phyloP scores from a whole-genome alignment of 2,797 vertebrate species.

The Atherinosoma microstoma region DNA sequence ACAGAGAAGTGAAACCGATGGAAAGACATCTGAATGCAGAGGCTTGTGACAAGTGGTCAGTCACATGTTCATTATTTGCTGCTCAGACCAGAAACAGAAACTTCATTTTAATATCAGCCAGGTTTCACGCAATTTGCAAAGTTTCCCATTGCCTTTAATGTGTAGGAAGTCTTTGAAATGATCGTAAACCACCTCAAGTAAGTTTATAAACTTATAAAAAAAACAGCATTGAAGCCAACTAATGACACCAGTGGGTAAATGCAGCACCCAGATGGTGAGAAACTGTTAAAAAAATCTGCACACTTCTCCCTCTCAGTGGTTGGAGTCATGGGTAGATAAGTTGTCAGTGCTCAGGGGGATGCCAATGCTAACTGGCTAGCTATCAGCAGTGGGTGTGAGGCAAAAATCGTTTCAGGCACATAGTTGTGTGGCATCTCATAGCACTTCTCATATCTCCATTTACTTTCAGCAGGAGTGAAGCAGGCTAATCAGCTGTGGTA shows the following conservation, averaged over 20 bases:
- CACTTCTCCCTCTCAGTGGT: not conserved
- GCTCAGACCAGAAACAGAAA: not conserved
- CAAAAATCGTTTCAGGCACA: not conserved
- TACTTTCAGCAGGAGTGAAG: not conserved
- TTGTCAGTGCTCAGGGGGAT: not conserved
- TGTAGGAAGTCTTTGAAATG: not conserved
- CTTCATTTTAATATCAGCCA: not conserved
- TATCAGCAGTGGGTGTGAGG: not conserved
- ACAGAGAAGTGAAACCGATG: not conserved
- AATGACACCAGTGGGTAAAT: not conserved
- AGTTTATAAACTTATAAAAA: too few species aligned
- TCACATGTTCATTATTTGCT: not conserved
- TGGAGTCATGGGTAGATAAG: not conserved
- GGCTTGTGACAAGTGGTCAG: not conserved
- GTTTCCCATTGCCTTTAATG: not conserved
- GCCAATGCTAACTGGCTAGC: not conserved
- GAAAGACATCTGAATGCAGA: not conserved
- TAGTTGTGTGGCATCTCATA: not conserved
- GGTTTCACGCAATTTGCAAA: not conserved
- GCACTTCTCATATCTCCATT: not conserved
- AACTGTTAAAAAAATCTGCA: not conserved
- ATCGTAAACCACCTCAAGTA: not conserved
- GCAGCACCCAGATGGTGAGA: not conserved
- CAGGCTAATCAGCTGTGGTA: constrained; percentile 4
- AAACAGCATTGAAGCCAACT: not conserved